Evolutionary conservation across 2,888 invertebrate genomes (phyloP).

Genomic region (Trachelus iudaicus): DNA sequence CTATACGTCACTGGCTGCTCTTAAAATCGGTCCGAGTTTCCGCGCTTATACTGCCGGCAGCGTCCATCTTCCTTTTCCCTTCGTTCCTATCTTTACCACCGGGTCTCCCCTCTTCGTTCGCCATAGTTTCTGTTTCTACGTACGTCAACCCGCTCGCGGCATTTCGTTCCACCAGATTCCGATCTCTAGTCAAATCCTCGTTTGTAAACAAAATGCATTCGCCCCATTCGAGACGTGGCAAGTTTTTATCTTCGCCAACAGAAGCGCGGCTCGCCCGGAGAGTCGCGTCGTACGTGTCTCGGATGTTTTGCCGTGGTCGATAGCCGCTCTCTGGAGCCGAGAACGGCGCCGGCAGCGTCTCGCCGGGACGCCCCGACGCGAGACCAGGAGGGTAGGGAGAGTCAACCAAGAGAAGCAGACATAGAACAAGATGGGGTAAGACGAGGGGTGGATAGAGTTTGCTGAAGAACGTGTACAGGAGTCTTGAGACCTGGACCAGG

Average conservation of each 20-base stretch:
- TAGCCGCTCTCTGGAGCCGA: not conserved
- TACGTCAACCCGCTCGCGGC: constrained; percentile 12
- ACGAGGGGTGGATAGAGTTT: no score
- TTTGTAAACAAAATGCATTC: constrained; percentile 27
- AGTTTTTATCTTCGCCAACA: constrained; percentile 22
- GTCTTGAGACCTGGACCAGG: no score
- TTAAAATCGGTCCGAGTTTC: not conserved
- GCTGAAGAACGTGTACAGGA: no score
- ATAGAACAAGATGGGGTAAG: no score
- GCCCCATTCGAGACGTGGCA: constrained; percentile 23
- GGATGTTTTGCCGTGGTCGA: constrained; percentile 9
- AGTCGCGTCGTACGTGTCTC: constrained; percentile 5
- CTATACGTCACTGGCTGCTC: not conserved
- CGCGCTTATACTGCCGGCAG: no score
- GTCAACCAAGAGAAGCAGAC: not conserved
- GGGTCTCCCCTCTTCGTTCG: not conserved
- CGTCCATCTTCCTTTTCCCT: no score
- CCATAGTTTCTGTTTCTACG: constrained; percentile 15
- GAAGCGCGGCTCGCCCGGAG: constrained; percentile 4
- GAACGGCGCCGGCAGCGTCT: constrained; percentile 4
- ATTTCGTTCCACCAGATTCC: constrained; percentile 23
- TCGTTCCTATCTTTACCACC: constrained; percentile 9
- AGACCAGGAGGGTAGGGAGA: not conserved
- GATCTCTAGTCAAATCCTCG: constrained; percentile 36
- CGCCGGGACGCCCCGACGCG: not conserved